Evolutionary conservation across 1,140 invertebrate species (phyloP), one percentile per base, ranked within the genome.

Genomic region (Trachelipus rathkii): DNA sequence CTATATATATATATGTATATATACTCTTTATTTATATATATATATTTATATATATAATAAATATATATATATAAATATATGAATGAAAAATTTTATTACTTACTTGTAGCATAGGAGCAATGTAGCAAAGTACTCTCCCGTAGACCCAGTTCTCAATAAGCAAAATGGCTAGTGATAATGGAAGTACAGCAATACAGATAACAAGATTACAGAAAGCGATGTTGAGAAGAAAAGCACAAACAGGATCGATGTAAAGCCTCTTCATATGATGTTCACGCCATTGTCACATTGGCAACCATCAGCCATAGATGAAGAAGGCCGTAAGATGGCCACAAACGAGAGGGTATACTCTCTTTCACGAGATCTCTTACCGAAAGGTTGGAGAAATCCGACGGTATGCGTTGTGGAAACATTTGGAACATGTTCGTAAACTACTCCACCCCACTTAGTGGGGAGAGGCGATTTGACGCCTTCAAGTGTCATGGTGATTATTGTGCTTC

Each of bases 101-200:
- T 50, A 80, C 79, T 72, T 92, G 91, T 74, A 92, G 82, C 89
- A 92, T 92, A 0, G 91, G 91, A 68, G 92, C 81, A 82, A 91
- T 90, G 81, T 89, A 91, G 84, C 91, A 92, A n/a, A 92, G 82
- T 80, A 92, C 89, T 77, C 90, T 88, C 8, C 91, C 91, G 78
- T 91, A 90, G 67, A 92, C 86, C 91, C 91, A 92, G 83, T 92
- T 92, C 80, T 91, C 88, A 46, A 92, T 84, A 2, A 92, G 86
- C 78, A 92, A 85, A 45, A 91, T 89, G 75, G 89, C 88, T 71
- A 92, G 81, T 0, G 90, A 88, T 0, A 92, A 86, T 6, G 91
- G 91, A 79, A 92, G 80, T 9, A 91, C 89, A 73, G 90, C 83
- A 10, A 89, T 81, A 82, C 90, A 90, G 83, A 92, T 90, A 15